Evolutionary conservation across 92 coral and sea anemone genomes (phyloP), one percentile per base, ranked within the genome.

Genomic region (Galaxea fascicularis): DNA sequence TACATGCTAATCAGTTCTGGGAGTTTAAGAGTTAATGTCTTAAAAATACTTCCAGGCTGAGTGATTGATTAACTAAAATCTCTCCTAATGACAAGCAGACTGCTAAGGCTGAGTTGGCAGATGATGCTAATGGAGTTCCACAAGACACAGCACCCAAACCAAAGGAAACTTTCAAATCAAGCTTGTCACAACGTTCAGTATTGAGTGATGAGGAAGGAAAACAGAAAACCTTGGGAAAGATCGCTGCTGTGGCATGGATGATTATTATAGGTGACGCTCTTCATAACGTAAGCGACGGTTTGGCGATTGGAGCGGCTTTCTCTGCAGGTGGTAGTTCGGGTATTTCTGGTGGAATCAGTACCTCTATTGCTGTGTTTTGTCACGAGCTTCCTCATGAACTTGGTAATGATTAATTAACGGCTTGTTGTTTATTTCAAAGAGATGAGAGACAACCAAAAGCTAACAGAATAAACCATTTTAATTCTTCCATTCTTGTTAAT

Each of bases 281-380:
- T 57, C 99, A 97, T 47, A 97, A 97, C 73, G 85, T 97, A 4
- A 95, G 97, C 60, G 99, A 97, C 85, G 99, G 99, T 5, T 83
- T 97, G 22, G 99, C 99, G 45, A 97, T 97, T 80, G 99, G 99
- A 64, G 98, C 95, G 10, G 98, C 98, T 1, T 96, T 94, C 85
- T 84, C 95, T 0, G 94, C 92, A 64, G 94, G 92, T 24, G 98
- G 98, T 1, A 70, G 69, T 0, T 86, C 95, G 28, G 98, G 95
- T 4, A 66, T 91, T 17, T 74, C 95, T 45, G 98, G 98, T 4
- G 98, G 98, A 72, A 90, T 96, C 10, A 96, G 98, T 70, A 96
- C 98, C 35, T 86, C 98, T 2, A 90, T 96, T 68, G 98, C 98
- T 18, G 95, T 96, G 71, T 91, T 96, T 46, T 94, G 98, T 82